These are phyloP conservation scores for Sminthurides aquaticus DNA, from an alignment of 2,888 invertebrate genomes.

Conservation along the genomic window DNA sequence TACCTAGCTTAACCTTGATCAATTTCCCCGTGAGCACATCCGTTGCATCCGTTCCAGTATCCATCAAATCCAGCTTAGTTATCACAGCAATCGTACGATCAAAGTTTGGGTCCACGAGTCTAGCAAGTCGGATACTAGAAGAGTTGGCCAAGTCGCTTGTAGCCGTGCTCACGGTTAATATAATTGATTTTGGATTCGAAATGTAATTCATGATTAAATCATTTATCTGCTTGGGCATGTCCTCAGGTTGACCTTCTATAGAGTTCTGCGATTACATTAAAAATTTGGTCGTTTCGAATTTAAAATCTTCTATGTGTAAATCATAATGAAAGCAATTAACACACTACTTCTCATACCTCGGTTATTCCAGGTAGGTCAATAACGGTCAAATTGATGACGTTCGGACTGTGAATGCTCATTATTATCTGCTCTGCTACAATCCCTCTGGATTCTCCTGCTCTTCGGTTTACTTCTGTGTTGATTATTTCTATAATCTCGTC, in stretches of 20 bases:
- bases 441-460: constrained; percentile 91
- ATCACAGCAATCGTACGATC: constrained; percentile 86
- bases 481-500: constrained; percentile 85
- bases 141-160: constrained; percentile 99
- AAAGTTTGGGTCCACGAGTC: constrained; percentile 94
- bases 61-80: constrained; percentile 98
- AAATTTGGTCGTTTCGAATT: not conserved
- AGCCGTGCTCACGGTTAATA: constrained; percentile 92
- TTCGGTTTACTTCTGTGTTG: constrained; percentile 83
- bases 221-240: constrained; percentile 90
- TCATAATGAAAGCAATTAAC: not conserved
- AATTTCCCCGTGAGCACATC: constrained; percentile 94
- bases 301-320: no score
- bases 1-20: constrained; percentile 96
- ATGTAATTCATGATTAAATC: constrained; percentile 83
- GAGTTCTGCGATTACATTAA: constrained; percentile 50
- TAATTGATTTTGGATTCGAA: constrained; percentile 93
- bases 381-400: constrained; percentile 82
- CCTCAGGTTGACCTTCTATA: constrained; percentile 96
- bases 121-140: constrained; percentile 91
- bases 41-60: constrained; percentile 95
- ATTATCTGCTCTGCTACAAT: constrained; percentile 91
- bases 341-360: constrained; percentile 58
- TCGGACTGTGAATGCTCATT: constrained; percentile 86
- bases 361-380: constrained; percentile 98